These are phyloP conservation scores for Drosophila koepferae DNA, from an alignment of 2,888 invertebrate species.

Conservation along the genomic window DNA sequence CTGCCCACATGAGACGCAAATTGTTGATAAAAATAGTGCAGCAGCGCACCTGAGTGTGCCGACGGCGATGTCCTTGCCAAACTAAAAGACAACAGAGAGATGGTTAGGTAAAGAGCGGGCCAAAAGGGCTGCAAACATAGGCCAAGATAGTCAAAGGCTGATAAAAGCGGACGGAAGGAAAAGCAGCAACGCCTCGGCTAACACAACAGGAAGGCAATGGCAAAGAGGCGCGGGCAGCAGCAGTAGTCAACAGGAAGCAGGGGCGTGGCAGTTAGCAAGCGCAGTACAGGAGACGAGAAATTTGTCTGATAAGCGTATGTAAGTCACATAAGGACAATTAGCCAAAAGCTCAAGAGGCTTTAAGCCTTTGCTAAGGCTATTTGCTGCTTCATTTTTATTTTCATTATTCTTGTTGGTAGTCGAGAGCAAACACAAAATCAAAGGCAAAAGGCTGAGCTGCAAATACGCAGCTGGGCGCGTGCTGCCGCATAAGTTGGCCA, in stretches of 20 bases:
- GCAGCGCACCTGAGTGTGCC: conserved; percentile 38
- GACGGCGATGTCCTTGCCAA: conserved; percentile 66
- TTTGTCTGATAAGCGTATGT: conserved; percentile 63
- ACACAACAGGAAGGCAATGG: conserved; percentile 12
- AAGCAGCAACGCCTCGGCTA: conserved; percentile 26
- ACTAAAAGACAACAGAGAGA: conserved; percentile 39
- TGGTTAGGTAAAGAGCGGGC: not conserved
- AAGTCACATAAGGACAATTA: conserved; percentile 83
- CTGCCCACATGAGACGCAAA: conserved; percentile 57
- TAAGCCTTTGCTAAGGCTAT: conserved; percentile 39
- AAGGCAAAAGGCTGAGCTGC: conserved; percentile 17
- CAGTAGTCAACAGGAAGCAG: not conserved
- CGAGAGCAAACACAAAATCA: conserved; percentile 39
- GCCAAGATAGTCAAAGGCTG: conserved; percentile 61
- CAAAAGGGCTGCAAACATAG: conserved; percentile 26
- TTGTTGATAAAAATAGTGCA: conserved; percentile 49
- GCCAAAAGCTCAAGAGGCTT: conserved; percentile 75
- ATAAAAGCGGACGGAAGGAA: conserved; percentile 46
- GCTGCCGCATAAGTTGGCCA: conserved; percentile 26
- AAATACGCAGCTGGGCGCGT: conserved; percentile 22
- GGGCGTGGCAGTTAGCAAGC: not conserved
- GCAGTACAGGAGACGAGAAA: not conserved
- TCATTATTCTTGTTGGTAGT: conserved; percentile 4
- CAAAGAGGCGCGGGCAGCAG: not conserved
- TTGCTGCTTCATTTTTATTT: conserved; percentile 37